Base-by-base conservation (phyloP, 2,113 vertebrate species). In the Numida meleagris region DNA sequence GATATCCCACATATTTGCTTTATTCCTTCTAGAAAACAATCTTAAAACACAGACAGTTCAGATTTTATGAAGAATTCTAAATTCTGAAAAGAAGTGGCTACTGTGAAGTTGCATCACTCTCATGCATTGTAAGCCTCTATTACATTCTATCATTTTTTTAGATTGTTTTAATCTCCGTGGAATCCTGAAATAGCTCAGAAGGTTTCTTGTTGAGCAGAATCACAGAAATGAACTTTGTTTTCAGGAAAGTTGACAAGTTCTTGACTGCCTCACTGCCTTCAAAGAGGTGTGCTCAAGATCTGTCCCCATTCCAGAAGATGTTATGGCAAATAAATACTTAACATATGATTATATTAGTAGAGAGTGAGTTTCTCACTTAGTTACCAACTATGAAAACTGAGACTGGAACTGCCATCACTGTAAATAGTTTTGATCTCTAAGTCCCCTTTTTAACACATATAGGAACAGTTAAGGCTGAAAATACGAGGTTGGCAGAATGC, bases 151-250 rank as follows among this genome's bases (percentile, higher is more conserved):
- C 53, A 46, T 72, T 96, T 93, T 93, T 53, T 83, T 88, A 88
- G 48, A 86, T 76, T 85, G 80, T 85, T 91, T 91, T 76, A 76
- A 89, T 88, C 82, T 89, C 48, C 85, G 9, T 58, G 70, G 75
- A 65, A 73, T 89, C 50, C 48, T 80, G 63, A 93, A 93, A 94
- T 88, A 70, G 31, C 88, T 94, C 63, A 58, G 50, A 86, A 93
- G 58, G 4, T 66, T 73, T 79, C 31, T 73, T 80, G 48, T 33
- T 53, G 53, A 89, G 62, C 40, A 94, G 87, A 91, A 89, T 67
- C 55, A 73, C 21, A 80, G 27, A 91, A 93, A 86, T 55, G 34
- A 71, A 29, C 59, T 76, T 82, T 59, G 8, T 83, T 82, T 45
- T 58, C 61, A 65, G 62, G 36, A 82, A 76, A 77, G 34, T 36